phyloP scores from a whole-genome alignment of 2,797 vertebrate species.

The Muscicapa striata region DNA sequence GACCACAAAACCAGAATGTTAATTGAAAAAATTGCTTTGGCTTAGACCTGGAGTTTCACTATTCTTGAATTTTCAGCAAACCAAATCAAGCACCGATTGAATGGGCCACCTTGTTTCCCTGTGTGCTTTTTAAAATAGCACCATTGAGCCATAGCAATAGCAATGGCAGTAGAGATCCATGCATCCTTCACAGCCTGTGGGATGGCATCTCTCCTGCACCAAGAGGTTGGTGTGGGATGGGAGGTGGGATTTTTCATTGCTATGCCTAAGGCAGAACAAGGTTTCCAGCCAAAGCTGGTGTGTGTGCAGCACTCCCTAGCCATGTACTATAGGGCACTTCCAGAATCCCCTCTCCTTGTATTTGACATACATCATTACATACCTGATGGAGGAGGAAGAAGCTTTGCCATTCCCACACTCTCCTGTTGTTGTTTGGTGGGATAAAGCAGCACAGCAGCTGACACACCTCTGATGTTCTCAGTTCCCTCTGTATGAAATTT shows the following conservation, averaged over 20 bases:
- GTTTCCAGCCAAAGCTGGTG: neutral
- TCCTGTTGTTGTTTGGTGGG: neutral
- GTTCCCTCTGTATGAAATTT: neutral
- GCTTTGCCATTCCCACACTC: neutral
- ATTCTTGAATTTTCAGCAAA: conserved; percentile 15
- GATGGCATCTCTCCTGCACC: neutral
- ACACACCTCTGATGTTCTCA: neutral
- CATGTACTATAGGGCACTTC: fast-evolving
- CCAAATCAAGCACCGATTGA: neutral
- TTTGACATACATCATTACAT: neutral
- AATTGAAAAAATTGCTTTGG: neutral
- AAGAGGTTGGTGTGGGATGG: neutral
- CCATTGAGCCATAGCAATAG: neutral
- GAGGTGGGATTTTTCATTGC: neutral
- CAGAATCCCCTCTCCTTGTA: neutral
- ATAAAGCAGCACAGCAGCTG: neutral
- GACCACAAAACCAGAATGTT: neutral
- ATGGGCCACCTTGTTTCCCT: neutral
- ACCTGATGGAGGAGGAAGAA: neutral
- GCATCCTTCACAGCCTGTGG: neutral
- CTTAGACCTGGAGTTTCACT: neutral
- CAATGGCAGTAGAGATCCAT: neutral
- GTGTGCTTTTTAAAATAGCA: neutral
- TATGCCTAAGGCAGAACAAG: neutral
- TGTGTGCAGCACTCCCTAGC: neutral